Evolutionary conservation across 1,140 invertebrate genomes (phyloP), one percentile per base, ranked within the genome.

Genomic region (Orius laevigatus): DNA sequence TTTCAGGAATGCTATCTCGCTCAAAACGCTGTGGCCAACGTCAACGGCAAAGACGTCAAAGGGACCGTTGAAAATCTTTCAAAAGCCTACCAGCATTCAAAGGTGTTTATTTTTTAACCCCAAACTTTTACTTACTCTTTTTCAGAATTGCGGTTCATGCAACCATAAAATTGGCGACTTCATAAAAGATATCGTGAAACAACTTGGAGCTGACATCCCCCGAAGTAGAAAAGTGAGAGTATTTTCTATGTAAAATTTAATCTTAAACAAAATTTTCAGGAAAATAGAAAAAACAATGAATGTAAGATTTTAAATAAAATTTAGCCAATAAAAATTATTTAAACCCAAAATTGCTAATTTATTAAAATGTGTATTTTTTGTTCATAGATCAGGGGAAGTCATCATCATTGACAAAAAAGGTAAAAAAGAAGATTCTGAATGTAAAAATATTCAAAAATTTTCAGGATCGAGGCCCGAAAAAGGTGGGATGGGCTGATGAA

Each of bases 41-140:
- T 46, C 6, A 41, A 18, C n/a, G 51, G 48, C 5, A 49, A 46
- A 41, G 41, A 53, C 25, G 19, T 48, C 11, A 46, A 46, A 11
- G 20, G 34, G 12, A 45, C 51, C 3, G 32, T 53, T 9, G 41
- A 53, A 5, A 41, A 48, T 18, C 38, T 53, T 8, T 42, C 42
- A 12, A 39, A 41, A 34, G 51, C 51, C 11, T 53, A 49, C 18
- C 47, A 53, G 16, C 51, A 53, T 34, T 53, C 51, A 3, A 53
- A 42, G 36, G 51, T 53, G 19, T 35, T 34, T 20, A 43, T 14
- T 38, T 9, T 34, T 9, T n/a, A 34, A 34, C 8, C 33, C 8
- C n/a, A n/a, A 34, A 34, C 16, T 43, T 43, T 43, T 16, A 4
- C 11, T 16, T 5, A n/a, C 11, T 18, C 11, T 32, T 48, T 44